Percentiles rank a stretch among this genome's conserved stretches.
These are phyloP conservation scores for Malacoctenus gilli DNA, from an alignment of 2,797 vertebrate species.

Conservation along the genomic window DNA sequence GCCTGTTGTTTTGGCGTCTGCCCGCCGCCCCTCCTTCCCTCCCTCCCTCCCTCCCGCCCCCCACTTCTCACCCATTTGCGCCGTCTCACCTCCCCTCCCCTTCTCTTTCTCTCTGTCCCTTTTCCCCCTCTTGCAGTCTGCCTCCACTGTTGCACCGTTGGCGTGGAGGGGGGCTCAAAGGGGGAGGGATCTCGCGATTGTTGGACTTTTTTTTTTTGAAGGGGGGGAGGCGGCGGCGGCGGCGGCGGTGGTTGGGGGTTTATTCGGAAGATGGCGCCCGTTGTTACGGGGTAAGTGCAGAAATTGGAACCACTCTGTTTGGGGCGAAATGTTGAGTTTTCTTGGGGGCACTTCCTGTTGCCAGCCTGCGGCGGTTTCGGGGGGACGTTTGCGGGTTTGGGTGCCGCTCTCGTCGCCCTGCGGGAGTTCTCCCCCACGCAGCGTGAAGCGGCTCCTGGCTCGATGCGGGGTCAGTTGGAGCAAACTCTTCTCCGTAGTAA, in stretches of 20 bases:
- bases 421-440: not conserved
- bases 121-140: constrained; percentile 44
- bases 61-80: constrained; percentile 46
- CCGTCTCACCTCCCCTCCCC: constrained; percentile 47
- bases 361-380: not conserved
- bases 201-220: constrained; percentile 81
- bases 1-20: constrained; percentile 80
- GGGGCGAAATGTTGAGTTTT: constrained; percentile 25
- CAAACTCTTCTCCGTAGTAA: constrained; percentile 47
- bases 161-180: constrained; percentile 24
- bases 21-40: constrained; percentile 43
- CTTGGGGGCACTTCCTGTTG: not conserved
- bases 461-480: constrained; percentile 40
- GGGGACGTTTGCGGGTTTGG: not conserved
- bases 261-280: constrained; percentile 99
- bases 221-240: constrained; percentile 54
- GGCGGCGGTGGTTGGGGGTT: constrained; percentile 53
- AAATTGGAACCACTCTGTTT: constrained; percentile 55
- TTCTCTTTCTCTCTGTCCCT: constrained; percentile 15
- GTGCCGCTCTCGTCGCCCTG: not conserved
- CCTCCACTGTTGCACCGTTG: constrained; percentile 55
- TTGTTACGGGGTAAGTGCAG: constrained; percentile 94
- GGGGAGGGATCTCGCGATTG: constrained; percentile 88
- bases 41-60: constrained; percentile 9
- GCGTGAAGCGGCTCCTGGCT: not conserved